Conservation (phyloP, 2,888 invertebrate genomes). For the Sminthurides aquaticus region DNA sequence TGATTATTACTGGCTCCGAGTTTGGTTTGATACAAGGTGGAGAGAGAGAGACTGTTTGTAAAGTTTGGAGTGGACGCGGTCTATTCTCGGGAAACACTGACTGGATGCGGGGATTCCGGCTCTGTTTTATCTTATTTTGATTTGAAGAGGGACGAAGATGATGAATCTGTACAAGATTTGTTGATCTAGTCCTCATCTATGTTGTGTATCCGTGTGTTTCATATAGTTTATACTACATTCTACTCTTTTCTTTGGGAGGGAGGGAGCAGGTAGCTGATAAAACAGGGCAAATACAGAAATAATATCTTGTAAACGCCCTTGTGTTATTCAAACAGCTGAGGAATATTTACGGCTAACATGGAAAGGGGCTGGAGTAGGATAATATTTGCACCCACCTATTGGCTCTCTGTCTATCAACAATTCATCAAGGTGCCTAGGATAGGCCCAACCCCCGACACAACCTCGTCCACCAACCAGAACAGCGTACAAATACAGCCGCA, state of each 20-base stretch:
- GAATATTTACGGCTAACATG: conserved; percentile 24
- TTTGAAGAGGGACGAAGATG: conserved; percentile 8
- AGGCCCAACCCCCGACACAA: conserved; percentile 37
- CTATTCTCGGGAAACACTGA: conserved; percentile 2
- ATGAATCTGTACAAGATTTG: conserved; percentile 23
- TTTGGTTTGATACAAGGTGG: too few species aligned
- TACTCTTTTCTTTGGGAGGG: conserved; percentile 16
- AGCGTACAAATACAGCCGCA: neutral
- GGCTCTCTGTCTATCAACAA: conserved; percentile 36
- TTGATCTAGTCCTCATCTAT: conserved; percentile 8
- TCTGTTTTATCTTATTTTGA: conserved; percentile 24
- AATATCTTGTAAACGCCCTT: conserved; percentile 29
- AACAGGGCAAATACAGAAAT: conserved; percentile 10
- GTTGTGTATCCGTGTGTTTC: neutral
- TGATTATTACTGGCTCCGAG: too few species aligned
- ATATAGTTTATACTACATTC: neutral
- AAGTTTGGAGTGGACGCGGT: neutral
- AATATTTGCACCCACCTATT: conserved; percentile 35
- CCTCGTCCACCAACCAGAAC: conserved; percentile 33
- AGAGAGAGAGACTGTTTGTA: neutral
- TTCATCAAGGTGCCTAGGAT: conserved; percentile 36
- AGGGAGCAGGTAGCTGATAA: neutral
- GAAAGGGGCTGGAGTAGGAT: conserved; percentile 27
- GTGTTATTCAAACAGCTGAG: conserved; percentile 34
- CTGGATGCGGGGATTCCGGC: conserved; percentile 14